Conservation (phyloP, 2,888 invertebrate genomes). For the Meloe dianella region DNA sequence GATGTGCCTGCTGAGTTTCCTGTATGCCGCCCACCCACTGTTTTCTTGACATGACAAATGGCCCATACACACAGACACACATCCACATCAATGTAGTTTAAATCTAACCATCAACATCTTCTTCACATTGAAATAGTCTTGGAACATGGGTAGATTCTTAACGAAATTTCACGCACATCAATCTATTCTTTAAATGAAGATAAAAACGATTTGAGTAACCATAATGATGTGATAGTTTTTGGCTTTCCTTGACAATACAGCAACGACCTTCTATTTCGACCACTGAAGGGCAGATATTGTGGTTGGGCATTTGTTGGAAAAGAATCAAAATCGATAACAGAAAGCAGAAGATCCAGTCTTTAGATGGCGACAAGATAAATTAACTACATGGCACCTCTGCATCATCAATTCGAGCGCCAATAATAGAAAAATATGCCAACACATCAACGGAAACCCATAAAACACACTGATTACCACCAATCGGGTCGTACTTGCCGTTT, state of each 20-base stretch:
- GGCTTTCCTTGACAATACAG: neutral
- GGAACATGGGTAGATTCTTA: neutral
- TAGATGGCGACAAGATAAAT: constrained; percentile 9
- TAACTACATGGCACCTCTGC: neutral
- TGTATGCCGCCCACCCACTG: constrained; percentile 53
- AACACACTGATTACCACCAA: neutral
- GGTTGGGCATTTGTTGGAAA: neutral
- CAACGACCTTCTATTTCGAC: too few species aligned
- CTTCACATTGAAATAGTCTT: neutral
- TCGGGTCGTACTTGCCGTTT: neutral
- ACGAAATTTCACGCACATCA: neutral
- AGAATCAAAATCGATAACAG: neutral
- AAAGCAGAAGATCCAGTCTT: neutral
- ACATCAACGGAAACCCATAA: neutral
- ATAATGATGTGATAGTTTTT: constrained; percentile 8
- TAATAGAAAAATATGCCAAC: neutral
- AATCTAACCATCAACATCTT: neutral
- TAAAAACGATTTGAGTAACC: neutral
- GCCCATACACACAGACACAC: constrained; percentile 29
- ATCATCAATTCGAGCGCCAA: neutral
- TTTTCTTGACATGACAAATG: constrained; percentile 57
- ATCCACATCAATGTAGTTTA: neutral
- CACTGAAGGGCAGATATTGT: too few species aligned
- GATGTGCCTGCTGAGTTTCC: constrained; percentile 48
- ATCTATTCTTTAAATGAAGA: constrained; percentile 10